Evolutionary conservation across 2,888 invertebrate genomes (phyloP), one percentile per base, ranked within the genome.

Genomic region (Phortica magna): DNA sequence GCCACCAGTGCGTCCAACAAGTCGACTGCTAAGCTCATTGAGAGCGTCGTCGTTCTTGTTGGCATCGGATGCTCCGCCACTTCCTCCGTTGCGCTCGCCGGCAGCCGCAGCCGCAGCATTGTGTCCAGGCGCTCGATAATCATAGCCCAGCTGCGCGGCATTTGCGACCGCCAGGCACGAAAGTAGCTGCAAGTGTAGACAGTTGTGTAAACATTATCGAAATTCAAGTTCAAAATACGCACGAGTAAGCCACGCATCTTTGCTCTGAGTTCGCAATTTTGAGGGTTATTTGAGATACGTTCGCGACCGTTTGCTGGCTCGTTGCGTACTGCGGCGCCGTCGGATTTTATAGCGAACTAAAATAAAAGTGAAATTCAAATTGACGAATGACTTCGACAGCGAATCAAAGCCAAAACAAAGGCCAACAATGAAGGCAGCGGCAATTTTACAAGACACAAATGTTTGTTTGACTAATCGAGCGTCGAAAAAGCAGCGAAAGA

Each of bases 241-340:
- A 89, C 89, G 84, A 89, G 59, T 82, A 89, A 81, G 83, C 83
- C 85, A 82, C 99, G 99, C 99, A 85, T 98, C 81, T 79, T 65
- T 17, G 39, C 17, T 67, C 41, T 87, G 74, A 42, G 59, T 73
- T 61, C 74, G 55, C 68, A 57, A 79, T 61, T 73, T 31, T 71
- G 61, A 48, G 19, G 39, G 7, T 14, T 14, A 41, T 55, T 55
- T 31, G 3, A 31, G 3, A 31, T 31, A 31, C 31, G 31, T 31
- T 31, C 31, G 31, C 31, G 31, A 31, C 1, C 31, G 31, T 31
- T 31, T 31, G 31, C 31, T 3, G 1, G 31, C 31, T 31, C 2
- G 53, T 61, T 61, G 61, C 19, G 31, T 39, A 14, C 64, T 64
- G 22, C 39, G 31, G 31, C 0, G 22, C 41, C 73, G 73, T 64